Conservation (phyloP, 2,888 invertebrate species). For the Amblyteles armatorius region DNA sequence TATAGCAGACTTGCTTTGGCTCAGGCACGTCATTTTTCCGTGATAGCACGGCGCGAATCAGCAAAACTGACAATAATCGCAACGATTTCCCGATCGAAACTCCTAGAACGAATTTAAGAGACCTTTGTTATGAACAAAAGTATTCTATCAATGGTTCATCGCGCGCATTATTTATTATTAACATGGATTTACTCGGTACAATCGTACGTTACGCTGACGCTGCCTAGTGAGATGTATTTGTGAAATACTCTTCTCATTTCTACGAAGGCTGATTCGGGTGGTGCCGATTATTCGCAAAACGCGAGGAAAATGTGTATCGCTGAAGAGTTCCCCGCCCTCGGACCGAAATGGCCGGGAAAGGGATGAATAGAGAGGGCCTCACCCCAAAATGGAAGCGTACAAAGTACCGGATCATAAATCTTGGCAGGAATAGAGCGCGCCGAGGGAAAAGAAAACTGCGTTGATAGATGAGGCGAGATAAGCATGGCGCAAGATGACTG, state of each 20-base stretch:
- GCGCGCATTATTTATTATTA: background rate
- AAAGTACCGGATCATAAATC: constrained; percentile 82
- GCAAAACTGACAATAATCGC: too few species aligned
- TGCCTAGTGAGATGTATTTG: background rate
- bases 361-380: constrained; percentile 49
- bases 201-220: background rate
- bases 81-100: constrained; percentile 50
- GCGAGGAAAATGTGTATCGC: constrained; percentile 71
- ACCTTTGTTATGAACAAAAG: background rate
- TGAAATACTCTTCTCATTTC: background rate
- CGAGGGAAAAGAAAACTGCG: constrained; percentile 77
- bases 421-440: constrained; percentile 73
- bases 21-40: too few species aligned
- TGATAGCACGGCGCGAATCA: too few species aligned
- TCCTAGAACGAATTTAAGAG: background rate
- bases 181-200: background rate
- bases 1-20: too few species aligned
- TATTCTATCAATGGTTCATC: background rate
- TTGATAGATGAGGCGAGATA: constrained; percentile 79
- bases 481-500: constrained; percentile 4
- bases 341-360: constrained; percentile 25
- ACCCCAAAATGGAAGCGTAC: constrained; percentile 80
- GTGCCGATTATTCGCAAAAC: constrained; percentile 66
- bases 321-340: constrained; percentile 45
- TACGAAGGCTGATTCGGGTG: constrained; percentile 8